phyloP scores from a whole-genome alignment of 2,797 vertebrate genomes.

The Enteromius viviparus region DNA sequence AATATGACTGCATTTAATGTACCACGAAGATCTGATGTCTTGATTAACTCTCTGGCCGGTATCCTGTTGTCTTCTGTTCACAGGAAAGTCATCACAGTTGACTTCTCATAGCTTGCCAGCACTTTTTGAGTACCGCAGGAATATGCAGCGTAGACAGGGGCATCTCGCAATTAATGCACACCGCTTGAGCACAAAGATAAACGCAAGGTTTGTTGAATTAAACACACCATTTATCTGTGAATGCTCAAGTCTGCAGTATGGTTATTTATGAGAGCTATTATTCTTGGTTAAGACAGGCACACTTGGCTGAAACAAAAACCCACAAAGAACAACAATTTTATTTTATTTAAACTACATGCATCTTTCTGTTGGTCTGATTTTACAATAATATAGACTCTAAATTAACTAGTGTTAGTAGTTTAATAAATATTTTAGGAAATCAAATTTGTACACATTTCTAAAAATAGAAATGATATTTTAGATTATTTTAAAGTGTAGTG shows the following conservation, averaged over 20 bases:
- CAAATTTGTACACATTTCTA: background rate
- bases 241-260: background rate
- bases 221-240: background rate
- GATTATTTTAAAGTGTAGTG: background rate
- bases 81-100: slow-evolving; percentile 90
- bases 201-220: slow-evolving; percentile 77
- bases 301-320: background rate
- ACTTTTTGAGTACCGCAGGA: slow-evolving; percentile 87
- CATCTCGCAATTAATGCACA: slow-evolving; percentile 85
- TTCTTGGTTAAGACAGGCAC: background rate
- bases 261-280: background rate
- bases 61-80: slow-evolving; percentile 42
- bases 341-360: background rate
- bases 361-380: background rate
- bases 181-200: slow-evolving; percentile 86
- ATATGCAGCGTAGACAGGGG: slow-evolving; percentile 86
- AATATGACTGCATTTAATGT: too few relatives aligned
- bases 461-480: too few relatives aligned
- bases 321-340: background rate
- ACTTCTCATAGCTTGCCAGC: slow-evolving; percentile 87
- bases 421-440: background rate
- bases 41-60: background rate
- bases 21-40: background rate
- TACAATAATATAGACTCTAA: background rate
- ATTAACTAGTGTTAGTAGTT: background rate